Evolutionary conservation across 2,888 invertebrate species (phyloP).

Genomic region (Hypsopygia costalis): DNA sequence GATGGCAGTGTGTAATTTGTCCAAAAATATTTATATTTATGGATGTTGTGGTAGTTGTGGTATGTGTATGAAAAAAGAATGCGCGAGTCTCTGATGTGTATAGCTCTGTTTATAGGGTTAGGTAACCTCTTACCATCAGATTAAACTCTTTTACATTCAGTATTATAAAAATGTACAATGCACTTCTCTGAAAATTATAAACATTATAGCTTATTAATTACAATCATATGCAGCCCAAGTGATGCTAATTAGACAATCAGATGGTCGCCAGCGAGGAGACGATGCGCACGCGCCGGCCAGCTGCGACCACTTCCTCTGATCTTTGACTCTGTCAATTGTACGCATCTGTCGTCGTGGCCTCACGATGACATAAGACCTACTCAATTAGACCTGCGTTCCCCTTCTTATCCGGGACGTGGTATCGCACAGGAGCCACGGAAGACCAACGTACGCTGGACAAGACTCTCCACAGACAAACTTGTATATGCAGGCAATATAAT

Average conservation of each 20-base stretch:
- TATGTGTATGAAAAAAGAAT: too few relatives aligned
- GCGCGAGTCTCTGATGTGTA: too few relatives aligned
- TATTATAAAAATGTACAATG: too few relatives aligned
- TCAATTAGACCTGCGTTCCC: conserved; percentile 48
- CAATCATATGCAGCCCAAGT: conserved; percentile 10
- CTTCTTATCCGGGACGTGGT: conserved; percentile 25
- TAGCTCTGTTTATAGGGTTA: too few relatives aligned
- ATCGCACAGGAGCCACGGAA: conserved; percentile 25
- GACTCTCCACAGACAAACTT: conserved; percentile 28
- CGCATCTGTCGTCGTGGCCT: conserved; percentile 66
- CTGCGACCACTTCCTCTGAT: conserved; percentile 73
- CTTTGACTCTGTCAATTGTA: conserved; percentile 75
- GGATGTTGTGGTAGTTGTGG: too few relatives aligned
- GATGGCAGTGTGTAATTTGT: too few relatives aligned
- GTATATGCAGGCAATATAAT: conserved; percentile 22
- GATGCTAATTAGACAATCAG: conserved; percentile 39
- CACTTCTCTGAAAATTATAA: neutral
- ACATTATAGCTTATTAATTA: neutral
- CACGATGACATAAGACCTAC: conserved; percentile 48
- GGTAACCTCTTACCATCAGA: too few relatives aligned
- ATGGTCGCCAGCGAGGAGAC: conserved; percentile 30
- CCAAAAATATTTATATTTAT: too few relatives aligned
- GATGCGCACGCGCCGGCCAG: conserved; percentile 53
- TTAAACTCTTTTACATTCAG: too few relatives aligned
- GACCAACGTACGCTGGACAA: conserved; percentile 37